Evolutionary conservation across 1,140 invertebrate species (phyloP).

Genomic region (Cyclina sinensis): DNA sequence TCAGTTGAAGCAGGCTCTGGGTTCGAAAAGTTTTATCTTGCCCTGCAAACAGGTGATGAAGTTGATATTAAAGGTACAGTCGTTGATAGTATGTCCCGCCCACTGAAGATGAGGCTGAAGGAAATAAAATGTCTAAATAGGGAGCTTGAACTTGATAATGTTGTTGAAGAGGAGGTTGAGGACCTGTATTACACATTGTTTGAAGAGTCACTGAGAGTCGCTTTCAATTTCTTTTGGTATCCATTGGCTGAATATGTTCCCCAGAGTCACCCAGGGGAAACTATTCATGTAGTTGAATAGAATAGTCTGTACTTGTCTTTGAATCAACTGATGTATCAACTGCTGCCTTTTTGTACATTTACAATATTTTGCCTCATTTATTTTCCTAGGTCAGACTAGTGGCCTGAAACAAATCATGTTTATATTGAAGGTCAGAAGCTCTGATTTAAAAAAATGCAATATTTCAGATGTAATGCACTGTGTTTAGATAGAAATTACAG

Average conservation of each 20-base stretch:
- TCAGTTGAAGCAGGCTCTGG: constrained; percentile 73
- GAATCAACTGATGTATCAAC: too few species aligned
- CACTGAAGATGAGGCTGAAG: constrained; percentile 75
- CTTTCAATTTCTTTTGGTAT: constrained; percentile 82
- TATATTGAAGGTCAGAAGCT: too few species aligned
- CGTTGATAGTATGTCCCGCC: constrained; percentile 64
- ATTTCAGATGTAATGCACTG: too few species aligned
- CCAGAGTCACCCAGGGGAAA: constrained; percentile 14
- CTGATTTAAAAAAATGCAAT: too few species aligned
- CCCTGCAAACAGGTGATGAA: constrained; percentile 67
- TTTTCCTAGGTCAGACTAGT: too few species aligned
- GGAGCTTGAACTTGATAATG: constrained; percentile 70
- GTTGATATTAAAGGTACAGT: constrained; percentile 77
- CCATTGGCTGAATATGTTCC: constrained; percentile 76
- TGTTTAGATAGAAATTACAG: too few species aligned
- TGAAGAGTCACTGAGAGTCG: constrained; percentile 74
- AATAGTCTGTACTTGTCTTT: not conserved
- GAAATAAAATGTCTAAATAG: constrained; percentile 74
- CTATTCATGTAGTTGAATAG: constrained; percentile 28
- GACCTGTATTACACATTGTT: constrained; percentile 68
- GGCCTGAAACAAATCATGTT: too few species aligned
- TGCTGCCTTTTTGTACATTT: too few species aligned
- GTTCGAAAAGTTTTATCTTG: constrained; percentile 73
- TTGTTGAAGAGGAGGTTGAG: constrained; percentile 74
- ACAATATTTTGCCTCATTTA: too few species aligned